These are phyloP conservation scores for Phyllotreta striolata DNA, from an alignment of 2,888 invertebrate genomes.

Conservation along the genomic window DNA sequence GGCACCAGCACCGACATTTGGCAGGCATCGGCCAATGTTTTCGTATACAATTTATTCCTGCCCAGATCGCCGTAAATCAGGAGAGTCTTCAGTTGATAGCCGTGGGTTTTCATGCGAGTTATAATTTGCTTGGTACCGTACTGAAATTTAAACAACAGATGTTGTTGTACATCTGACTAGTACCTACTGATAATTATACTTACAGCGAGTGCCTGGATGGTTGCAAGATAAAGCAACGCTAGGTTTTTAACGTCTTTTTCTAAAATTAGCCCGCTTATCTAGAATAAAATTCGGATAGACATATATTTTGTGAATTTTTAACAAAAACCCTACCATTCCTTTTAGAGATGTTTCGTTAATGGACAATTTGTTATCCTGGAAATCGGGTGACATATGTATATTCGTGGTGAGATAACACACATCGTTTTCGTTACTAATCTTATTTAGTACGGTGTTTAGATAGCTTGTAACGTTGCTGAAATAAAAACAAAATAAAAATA, in stretches of 20 bases:
- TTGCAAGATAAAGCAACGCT: constrained; percentile 84
- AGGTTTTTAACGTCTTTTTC: constrained; percentile 76
- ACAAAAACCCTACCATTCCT: constrained; percentile 67
- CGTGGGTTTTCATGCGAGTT: constrained; percentile 72
- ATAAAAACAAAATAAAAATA: constrained; percentile 65
- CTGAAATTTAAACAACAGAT: constrained; percentile 65
- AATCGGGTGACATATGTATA: constrained; percentile 94
- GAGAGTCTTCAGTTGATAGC: constrained; percentile 73
- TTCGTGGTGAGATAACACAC: constrained; percentile 75
- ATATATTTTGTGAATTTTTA: too few species aligned
- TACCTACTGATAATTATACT: constrained; percentile 51
- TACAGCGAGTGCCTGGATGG: constrained; percentile 89
- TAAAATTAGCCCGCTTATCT: constrained; percentile 82
- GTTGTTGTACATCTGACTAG: background rate
- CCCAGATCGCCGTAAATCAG: constrained; percentile 89
- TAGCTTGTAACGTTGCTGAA: constrained; percentile 64
- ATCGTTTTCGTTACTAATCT: constrained; percentile 52
- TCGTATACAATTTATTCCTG: constrained; percentile 84
- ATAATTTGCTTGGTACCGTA: constrained; percentile 92
- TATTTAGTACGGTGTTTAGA: constrained; percentile 66
- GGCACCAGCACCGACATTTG: constrained; percentile 83
- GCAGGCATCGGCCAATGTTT: constrained; percentile 87
- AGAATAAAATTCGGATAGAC: constrained; percentile 33
- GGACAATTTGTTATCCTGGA: constrained; percentile 95
- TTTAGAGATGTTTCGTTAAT: constrained; percentile 82